phyloP scores from a whole-genome alignment of 2,797 vertebrate species.

The Myotis planiceps region DNA sequence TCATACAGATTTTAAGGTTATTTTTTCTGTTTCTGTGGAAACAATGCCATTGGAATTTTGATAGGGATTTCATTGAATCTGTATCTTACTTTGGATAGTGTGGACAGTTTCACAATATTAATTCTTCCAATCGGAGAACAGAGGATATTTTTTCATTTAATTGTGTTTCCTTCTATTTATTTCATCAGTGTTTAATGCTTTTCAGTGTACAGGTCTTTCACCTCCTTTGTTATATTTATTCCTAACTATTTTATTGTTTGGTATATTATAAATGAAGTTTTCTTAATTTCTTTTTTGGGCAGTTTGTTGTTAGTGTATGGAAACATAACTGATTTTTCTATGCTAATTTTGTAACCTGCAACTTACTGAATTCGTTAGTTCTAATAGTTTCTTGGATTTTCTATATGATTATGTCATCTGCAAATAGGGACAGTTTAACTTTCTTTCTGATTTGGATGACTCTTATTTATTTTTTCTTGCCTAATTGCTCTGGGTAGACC shows the following conservation, averaged over 20 bases:
- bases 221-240: neutral
- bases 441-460: neutral
- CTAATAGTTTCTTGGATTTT: neutral
- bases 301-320: neutral
- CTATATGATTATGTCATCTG: neutral
- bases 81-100: neutral
- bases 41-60: neutral
- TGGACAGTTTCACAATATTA: neutral
- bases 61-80: neutral
- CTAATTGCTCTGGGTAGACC: neutral
- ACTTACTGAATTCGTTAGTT: neutral
- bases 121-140: neutral
- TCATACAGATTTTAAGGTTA: neutral
- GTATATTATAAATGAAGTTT: neutral
- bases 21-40: neutral
- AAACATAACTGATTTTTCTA: neutral
- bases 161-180: neutral
- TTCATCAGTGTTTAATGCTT: neutral
- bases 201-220: neutral
- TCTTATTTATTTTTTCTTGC: neutral
- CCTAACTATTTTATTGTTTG: neutral
- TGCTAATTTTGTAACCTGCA: neutral
- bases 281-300: neutral
- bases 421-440: neutral
- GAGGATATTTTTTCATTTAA: neutral